Evolutionary conservation across 53 echinoderm and acorn worm species (phyloP), one percentile per base, ranked within the genome.

Genomic region (Paracentrotus lividus): DNA sequence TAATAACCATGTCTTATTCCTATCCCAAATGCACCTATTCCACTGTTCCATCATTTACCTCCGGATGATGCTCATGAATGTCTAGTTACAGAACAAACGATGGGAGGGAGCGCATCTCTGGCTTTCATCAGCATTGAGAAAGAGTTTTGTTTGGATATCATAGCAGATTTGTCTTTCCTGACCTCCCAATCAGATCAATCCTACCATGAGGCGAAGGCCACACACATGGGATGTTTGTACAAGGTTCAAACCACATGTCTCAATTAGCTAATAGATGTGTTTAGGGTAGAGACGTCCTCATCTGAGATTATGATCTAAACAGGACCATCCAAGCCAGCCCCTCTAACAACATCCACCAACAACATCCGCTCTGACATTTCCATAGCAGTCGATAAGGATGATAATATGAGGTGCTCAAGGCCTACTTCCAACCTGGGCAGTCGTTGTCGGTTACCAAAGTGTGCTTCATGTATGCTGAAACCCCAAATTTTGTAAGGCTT

Each of bases 191-290:
- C 33, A 34, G 34, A 33, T 64, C 43, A 23, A 40, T 38, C 89
- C 64, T 42, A 72, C 40, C 36, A 36, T 72, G 21, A 18, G 33
- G 8, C 26, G 40, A 89, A 89, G 89, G 89, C 89, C 89, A 89
- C 64, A 64, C 89, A 56, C 86, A 86, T 54, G 33, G 86, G 33
- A 16, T 86, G 60, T 89, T 89, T 64, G 43, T 61, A 4, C 89
- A 65, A 64, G 88, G 43, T 64, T 56, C 60, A 44, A 7, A 40
- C 64, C 59, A 89, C 21, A 64, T 59, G 64, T 89, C 89, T 89
- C 89, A 59, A 89, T 89, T 89, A 89, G 89, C 89, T 89, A 64
- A 89, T 89, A 60, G 89, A 89, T 89, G 89, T 89, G 60, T 89
- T 89, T 61, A n/a, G 88, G 44, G 58, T 8, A 24, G 44, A 21